These are phyloP conservation scores for Dasypogon diadema DNA, from an alignment of 2,888 invertebrate species.

Conservation along the genomic window DNA sequence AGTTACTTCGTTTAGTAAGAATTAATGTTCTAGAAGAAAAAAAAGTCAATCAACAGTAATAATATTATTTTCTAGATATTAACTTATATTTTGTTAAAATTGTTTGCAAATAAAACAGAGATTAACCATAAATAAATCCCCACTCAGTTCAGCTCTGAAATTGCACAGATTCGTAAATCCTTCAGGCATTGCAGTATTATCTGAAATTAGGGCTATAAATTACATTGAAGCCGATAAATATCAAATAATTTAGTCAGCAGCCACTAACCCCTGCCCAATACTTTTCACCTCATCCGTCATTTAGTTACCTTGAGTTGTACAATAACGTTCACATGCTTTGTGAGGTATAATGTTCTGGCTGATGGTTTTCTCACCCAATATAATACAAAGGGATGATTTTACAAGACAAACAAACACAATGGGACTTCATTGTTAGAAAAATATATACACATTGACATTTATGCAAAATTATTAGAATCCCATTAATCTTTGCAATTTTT, in stretches of 20 bases:
- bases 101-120: background rate
- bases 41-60: too few species aligned
- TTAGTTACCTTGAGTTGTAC: background rate
- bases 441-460: conserved; percentile 49
- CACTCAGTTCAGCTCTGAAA: background rate
- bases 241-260: conserved; percentile 30
- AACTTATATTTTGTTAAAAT: too few species aligned
- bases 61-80: too few species aligned
- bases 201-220: conserved; percentile 43
- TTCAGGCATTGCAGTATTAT: conserved; percentile 44
- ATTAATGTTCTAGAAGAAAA: too few species aligned
- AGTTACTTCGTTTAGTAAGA: too few species aligned
- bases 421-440: conserved; percentile 23
- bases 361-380: conserved; percentile 35
- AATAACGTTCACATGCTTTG: conserved; percentile 3
- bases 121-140: background rate
- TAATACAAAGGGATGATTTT: conserved; percentile 34
- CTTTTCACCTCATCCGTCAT: conserved; percentile 32
- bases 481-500: conserved; percentile 44
- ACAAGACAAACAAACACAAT: conserved; percentile 49
- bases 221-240: conserved; percentile 47
- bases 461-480: conserved; percentile 52
- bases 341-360: conserved; percentile 22
- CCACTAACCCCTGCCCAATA: background rate
- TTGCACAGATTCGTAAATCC: conserved; percentile 7